Conservation (phyloP, 2,888 invertebrate species). For the Uropetala carovei region DNA sequence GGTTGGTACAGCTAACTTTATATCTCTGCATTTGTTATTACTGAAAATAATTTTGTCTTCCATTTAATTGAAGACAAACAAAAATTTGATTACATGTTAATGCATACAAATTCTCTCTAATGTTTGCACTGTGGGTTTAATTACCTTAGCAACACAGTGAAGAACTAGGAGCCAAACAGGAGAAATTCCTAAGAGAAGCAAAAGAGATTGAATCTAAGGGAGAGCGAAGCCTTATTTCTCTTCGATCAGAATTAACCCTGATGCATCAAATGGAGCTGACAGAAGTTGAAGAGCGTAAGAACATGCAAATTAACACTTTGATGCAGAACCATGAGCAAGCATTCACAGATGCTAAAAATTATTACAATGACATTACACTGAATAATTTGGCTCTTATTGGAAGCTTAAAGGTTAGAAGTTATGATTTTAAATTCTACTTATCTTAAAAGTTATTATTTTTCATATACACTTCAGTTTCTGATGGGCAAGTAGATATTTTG, state of each 20-base stretch:
- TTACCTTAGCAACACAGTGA: conserved; percentile 75
- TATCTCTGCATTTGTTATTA: no score
- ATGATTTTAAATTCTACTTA: not conserved
- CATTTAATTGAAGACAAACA: no score
- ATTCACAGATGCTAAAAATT: conserved; percentile 93
- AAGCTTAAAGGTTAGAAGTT: conserved; percentile 84
- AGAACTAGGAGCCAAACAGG: conserved; percentile 78
- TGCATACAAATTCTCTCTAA: no score
- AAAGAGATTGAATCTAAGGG: conserved; percentile 83
- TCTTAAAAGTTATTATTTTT: not conserved
- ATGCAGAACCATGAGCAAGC: conserved; percentile 89
- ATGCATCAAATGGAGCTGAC: conserved; percentile 89
- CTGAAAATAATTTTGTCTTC: no score
- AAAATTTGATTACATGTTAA: no score
- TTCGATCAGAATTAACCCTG: conserved; percentile 84
- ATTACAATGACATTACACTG: conserved; percentile 95
- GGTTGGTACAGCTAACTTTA: conserved; percentile 73
- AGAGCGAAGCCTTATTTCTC: conserved; percentile 84
- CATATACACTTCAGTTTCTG: not conserved
- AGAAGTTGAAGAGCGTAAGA: conserved; percentile 94
- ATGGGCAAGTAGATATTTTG: not conserved
- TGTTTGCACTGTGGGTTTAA: no score
- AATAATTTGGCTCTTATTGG: conserved; percentile 95
- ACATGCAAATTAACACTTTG: conserved; percentile 88
- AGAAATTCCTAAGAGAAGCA: conserved; percentile 82